phyloP scores from a whole-genome alignment of 2,888 invertebrate genomes.

The Subacronicta megacephala region DNA sequence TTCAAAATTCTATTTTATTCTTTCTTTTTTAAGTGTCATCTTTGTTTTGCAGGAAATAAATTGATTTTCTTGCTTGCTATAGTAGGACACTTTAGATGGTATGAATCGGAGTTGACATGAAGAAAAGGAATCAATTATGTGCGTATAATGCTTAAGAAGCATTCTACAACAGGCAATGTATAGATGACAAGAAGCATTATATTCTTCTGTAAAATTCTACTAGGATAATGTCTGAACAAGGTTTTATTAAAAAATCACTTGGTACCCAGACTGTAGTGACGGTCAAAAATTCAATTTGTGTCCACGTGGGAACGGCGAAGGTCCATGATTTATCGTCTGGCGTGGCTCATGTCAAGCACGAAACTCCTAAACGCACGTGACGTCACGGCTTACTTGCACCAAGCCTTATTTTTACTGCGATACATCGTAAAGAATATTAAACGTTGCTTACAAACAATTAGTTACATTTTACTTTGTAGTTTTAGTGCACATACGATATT shows the following conservation, averaged over 20 bases:
- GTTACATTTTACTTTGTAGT: not conserved
- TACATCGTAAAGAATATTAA: not conserved
- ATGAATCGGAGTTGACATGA: too few relatives aligned
- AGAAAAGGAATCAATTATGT: too few relatives aligned
- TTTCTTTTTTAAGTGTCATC: too few relatives aligned
- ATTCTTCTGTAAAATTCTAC: not conserved
- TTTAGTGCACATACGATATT: not conserved
- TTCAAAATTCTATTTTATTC: too few relatives aligned
- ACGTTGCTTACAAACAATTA: not conserved
- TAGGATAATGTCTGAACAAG: not conserved
- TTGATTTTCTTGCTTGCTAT: too few relatives aligned
- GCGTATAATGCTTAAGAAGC: too few relatives aligned
- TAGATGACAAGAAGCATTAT: not conserved
- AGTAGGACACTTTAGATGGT: too few relatives aligned
- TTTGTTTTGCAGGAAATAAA: too few relatives aligned
- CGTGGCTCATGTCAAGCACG: constrained; percentile 38
- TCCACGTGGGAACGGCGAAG: constrained; percentile 32
- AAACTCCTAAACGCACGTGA: constrained; percentile 48
- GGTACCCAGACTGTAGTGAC: constrained; percentile 25
- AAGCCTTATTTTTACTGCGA: constrained; percentile 5
- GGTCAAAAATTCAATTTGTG: constrained; percentile 52
- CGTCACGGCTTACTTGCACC: constrained; percentile 23
- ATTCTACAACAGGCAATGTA: too few relatives aligned
- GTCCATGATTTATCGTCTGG: constrained; percentile 51
- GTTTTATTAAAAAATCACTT: constrained; percentile 31